Base-by-base conservation (phyloP, 53 echinoderm and acorn worm species). In the Arbacia lixula region DNA sequence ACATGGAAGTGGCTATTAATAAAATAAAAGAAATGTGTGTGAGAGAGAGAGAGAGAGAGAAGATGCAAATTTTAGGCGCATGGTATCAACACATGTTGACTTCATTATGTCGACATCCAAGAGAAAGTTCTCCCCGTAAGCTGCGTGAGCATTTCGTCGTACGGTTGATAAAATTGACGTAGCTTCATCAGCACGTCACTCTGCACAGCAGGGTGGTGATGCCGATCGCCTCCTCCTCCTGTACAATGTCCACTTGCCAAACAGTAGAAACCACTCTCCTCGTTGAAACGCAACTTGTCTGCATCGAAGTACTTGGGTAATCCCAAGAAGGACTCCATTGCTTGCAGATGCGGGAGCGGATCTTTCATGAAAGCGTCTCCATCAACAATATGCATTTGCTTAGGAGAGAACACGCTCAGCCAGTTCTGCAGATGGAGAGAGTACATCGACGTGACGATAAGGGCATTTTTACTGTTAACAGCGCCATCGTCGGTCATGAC, bases 231-330 rank as follows among this genome's bases (percentile, higher is more conserved):
- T 1, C 11, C 11, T 3, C 4, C 17, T 10, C 24, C 40, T 25
- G 34, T 39, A n/a, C 68, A 68, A 0, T 39, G n/a, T 26, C 34
- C 14, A 8, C 21, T 10, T 20, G 24, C 39, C 5, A 68, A 9
- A 24, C 95, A 93, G 49, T 77, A 90, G 76, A 92, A 91, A 5
- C 88, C 80, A 43, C 93, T 93, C 14, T 77, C 54, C 21, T 50
- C 51, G 77, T 95, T 89, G 33, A 75, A 93, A 76, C 91, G 88
- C 28, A 95, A 60, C 20, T 86, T 79, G 8, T 93, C 91, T 19
- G 34, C 40, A 5, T 73, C 57, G 46, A 95, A 93, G 66, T 90
- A 93, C 30, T 83, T 75, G 32, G 84, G 51, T 12, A 95, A 65
- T 8, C 85, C 84, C 25, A 95, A 36, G 68, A 95, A 93, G 30